Conservation (phyloP, 92 coral and sea anemone genomes). For the Epizoanthus rinbou region DNA sequence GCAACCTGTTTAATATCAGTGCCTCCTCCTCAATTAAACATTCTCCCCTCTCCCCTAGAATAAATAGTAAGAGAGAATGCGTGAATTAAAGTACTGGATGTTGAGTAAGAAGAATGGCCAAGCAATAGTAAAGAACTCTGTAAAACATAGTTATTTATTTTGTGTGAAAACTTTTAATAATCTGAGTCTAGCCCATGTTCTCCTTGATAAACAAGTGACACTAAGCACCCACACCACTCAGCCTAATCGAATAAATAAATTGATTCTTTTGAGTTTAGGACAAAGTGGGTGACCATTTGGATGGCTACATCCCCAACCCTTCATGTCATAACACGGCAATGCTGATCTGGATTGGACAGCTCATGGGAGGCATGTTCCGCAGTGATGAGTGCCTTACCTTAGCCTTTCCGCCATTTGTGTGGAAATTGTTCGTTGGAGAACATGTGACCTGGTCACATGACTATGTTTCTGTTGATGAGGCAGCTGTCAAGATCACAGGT, state of each 20-base stretch:
- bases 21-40: too few relatives aligned
- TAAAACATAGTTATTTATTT: too few relatives aligned
- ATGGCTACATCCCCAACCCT: constrained; percentile 89
- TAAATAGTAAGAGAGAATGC: too few relatives aligned
- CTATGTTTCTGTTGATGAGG: constrained; percentile 80
- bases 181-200: too few relatives aligned
- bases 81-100: too few relatives aligned
- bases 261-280: constrained; percentile 54
- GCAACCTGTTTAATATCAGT: too few relatives aligned
- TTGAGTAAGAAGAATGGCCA: too few relatives aligned
- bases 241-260: too few relatives aligned
- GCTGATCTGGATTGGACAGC: constrained; percentile 84
- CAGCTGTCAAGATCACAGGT: constrained; percentile 87
- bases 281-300: constrained; percentile 83
- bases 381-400: constrained; percentile 95
- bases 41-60: too few relatives aligned
- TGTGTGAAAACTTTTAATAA: too few relatives aligned
- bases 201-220: too few relatives aligned
- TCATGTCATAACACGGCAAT: constrained; percentile 67
- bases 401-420: constrained; percentile 87
- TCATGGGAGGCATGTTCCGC: constrained; percentile 94
- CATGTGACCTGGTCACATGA: constrained; percentile 98
- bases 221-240: background rate
- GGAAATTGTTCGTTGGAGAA: constrained; percentile 97
- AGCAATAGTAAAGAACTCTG: too few relatives aligned